Base-by-base conservation (phyloP, 2,888 invertebrate species). In the Prosapia bicincta region DNA sequence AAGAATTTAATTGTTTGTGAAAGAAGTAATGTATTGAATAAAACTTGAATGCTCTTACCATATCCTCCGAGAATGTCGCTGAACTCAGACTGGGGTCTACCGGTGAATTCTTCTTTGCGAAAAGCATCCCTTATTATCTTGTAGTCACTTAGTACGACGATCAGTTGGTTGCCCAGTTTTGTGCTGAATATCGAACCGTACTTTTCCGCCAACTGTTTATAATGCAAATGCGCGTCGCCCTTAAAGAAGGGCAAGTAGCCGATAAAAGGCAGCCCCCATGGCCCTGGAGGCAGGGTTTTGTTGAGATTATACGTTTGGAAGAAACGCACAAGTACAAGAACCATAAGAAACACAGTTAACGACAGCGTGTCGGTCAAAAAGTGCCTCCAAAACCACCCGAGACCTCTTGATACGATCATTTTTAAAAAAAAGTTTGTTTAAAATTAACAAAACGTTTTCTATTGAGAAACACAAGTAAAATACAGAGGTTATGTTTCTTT, bases 131-230 rank as follows among this genome's bases (percentile, higher is more conserved):
- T 88, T 82, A 97, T 95, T 83, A 92, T 88, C 83, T 91, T 91
- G 85, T 95, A 92, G 86, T 96, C 96, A 86, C 93, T 93, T 81
- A 97, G 88, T 75, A 97, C 94, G 72, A 97, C 92, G 10, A 94
- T 91, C 78, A 95, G 87, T 83, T 96, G 93, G 80, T 90, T 92
- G 75, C 96, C 96, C 71, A 96, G 88, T 66, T 91, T 87, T 9
- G 94, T 90, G 75, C 93, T 93, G 86, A 95, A 95, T 78, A 96
- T 88, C 9, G 91, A 88, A 9, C 96, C 96, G 85, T 95, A 96
- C 82, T 89, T 90, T 79, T 90, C 88, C 66, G 94, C 90, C 82
- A 97, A 86, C 82, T 92, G 90, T 83, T 91, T 88, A 86, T 93
- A 94, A 75, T 92, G 90, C 74, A 94, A 89, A 85, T 96, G 95